Evolutionary conservation across 1,140 invertebrate species (phyloP), one percentile per base, ranked within the genome.

Genomic region (Lethrus apterus): DNA sequence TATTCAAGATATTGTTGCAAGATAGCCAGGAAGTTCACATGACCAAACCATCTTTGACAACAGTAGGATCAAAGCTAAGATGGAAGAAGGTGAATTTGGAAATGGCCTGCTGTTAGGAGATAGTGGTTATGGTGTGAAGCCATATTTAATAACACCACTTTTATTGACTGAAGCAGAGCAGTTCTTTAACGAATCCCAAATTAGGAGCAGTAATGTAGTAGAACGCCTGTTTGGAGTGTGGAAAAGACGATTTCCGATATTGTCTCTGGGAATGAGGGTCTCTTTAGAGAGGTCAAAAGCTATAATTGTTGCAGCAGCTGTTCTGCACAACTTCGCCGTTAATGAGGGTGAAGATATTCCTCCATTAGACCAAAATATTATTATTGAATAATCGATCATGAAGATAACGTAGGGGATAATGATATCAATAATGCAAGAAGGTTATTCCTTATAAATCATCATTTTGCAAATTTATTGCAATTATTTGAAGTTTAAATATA

Each of bases 1-100:
- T 43, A 62, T 72, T 8, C 49, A 53, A 32, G 63, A 71, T 50
- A 52, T 68, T 31, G 64, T 69, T n/a, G 55, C 57, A 17, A 51
- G 64, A 15, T 70, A 63, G 64, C 66, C 62, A 2, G 65, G 65
- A 10, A 55, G 49, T 31, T 47, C 46, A 10, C 64, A 67, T 45
- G 67, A 70, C 46, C 41, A 41, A 4, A 65, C 40, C 3, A 69
- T 69, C 24, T 69, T 10, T 8, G 33, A 33, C 10, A 44, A 31
- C 14, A n/a, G 10, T 10, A 5, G 4, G 4, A 10, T 33, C 5
- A 10, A 13, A 33, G 31, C 31, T 33, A 33, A 14, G 14, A 5
- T 33, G 4, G 31, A 33, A 33, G 5, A 4, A 4, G 14, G 14
- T 5, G 29, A 18, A 2, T 33, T 33, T 21, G 7, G 11, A 10